These are phyloP conservation scores for Malachius bipustulatus DNA, from an alignment of 2,888 invertebrate genomes.

Conservation along the genomic window DNA sequence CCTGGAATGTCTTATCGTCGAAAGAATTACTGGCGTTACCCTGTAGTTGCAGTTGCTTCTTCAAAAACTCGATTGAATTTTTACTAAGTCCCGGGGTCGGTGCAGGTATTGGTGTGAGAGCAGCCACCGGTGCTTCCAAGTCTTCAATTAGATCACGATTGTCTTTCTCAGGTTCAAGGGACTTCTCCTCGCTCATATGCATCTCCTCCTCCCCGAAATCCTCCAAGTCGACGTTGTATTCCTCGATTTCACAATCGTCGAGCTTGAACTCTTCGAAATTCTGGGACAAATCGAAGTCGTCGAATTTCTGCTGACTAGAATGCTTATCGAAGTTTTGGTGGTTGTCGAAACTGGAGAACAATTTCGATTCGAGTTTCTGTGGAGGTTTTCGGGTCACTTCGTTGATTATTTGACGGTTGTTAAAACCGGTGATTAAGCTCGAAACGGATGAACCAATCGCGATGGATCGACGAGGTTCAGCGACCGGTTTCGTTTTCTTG, in stretches of 20 bases:
- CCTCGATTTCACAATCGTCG: conserved; percentile 55
- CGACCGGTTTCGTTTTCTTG: conserved; percentile 36
- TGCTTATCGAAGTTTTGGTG: conserved; percentile 33
- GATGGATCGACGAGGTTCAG: conserved; percentile 43
- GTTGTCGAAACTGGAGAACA: conserved; percentile 36
- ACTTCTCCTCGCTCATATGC: conserved; percentile 4
- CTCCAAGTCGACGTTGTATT: conserved; percentile 26
- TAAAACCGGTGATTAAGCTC: conserved; percentile 38
- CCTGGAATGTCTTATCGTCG: conserved; percentile 16
- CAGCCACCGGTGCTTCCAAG: conserved; percentile 26
- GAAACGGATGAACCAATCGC: conserved; percentile 52
- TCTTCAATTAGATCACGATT: conserved; percentile 23
- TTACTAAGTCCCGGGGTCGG: conserved; percentile 25
- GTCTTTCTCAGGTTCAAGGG: background rate
- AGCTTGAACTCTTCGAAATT: conserved; percentile 72
- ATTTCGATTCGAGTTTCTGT: conserved; percentile 22
- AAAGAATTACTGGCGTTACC: conserved; percentile 25
- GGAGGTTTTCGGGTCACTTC: conserved; percentile 40
- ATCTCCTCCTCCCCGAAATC: conserved; percentile 17
- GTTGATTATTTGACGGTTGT: conserved; percentile 40
- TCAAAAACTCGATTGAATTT: conserved; percentile 29
- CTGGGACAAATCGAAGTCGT: conserved; percentile 55
- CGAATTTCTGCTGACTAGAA: conserved; percentile 9
- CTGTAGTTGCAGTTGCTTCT: conserved; percentile 27
- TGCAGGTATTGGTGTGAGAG: conserved; percentile 10